phyloP scores from a whole-genome alignment of 2,888 invertebrate genomes.

The Synanthedon myopaeformis region DNA sequence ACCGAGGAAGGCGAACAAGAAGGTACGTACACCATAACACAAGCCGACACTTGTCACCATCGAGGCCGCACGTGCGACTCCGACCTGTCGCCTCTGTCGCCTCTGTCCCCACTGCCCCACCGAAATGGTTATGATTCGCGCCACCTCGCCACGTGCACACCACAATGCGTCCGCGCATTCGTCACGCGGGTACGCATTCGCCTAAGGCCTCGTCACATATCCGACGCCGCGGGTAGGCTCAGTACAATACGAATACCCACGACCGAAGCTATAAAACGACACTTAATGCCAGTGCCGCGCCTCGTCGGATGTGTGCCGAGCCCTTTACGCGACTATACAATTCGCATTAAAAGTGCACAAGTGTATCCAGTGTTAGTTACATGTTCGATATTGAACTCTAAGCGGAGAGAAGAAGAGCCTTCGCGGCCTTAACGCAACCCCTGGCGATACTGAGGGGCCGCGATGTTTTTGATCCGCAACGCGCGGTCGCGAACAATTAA shows the following conservation, averaged over 20 bases:
- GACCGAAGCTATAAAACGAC: no score
- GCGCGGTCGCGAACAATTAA: conserved; percentile 43
- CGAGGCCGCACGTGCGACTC: conserved; percentile 10
- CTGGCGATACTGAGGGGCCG: no score
- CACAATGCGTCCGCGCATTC: conserved; percentile 8
- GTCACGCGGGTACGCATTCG: conserved; percentile 7
- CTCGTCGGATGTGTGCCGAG: conserved; percentile 16
- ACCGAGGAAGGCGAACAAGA: conserved; percentile 24
- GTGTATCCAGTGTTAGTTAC: background rate
- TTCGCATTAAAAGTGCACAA: conserved; percentile 20
- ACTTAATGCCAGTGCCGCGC: background rate
- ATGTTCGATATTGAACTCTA: background rate
- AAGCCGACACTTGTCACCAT: background rate
- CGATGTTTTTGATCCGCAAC: no score
- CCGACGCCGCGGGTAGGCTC: no score
- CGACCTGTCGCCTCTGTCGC: conserved; percentile 7
- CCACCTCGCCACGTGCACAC: conserved; percentile 31
- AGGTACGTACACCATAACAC: background rate
- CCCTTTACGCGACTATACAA: conserved; percentile 25
- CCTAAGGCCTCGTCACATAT: no score
- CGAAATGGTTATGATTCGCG: conserved; percentile 16
- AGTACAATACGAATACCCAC: no score
- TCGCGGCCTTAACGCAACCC: no score
- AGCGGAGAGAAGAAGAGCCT: background rate
- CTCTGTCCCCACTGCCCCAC: conserved; percentile 4